Percentiles rank a stretch among this genome's conserved stretches.
These are phyloP conservation scores for Hesperophylax magnus DNA, from an alignment of 1,140 invertebrate species.

Conservation along the genomic window DNA sequence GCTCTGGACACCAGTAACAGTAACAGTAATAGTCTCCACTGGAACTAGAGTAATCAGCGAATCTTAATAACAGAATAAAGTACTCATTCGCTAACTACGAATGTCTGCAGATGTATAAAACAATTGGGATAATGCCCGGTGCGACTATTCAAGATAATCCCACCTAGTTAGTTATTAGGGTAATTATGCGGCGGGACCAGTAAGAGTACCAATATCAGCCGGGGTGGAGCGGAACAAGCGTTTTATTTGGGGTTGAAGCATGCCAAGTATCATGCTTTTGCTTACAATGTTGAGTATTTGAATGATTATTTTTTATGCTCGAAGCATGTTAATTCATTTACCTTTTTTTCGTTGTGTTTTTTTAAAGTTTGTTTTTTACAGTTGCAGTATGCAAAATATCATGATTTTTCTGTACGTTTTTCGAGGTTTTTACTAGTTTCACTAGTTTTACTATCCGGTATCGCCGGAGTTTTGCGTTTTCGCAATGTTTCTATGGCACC, in stretches of 20 bases:
- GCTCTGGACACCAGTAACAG: neutral
- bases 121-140: conserved; percentile 31
- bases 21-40: conserved; percentile 1
- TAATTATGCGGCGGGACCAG: neutral
- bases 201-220: neutral
- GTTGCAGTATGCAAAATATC: too few species aligned
- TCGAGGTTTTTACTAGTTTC: too few species aligned
- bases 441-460: too few species aligned
- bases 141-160: neutral
- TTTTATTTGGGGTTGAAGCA: neutral
- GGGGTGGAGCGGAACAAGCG: too few species aligned
- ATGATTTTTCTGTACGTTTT: too few species aligned
- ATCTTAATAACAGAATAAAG: conserved; percentile 44
- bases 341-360: too few species aligned
- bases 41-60: conserved; percentile 35
- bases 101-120: neutral
- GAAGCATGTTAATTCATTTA: too few species aligned
- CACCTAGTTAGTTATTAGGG: conserved; percentile 34
- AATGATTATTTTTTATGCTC: too few species aligned
- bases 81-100: conserved; percentile 6
- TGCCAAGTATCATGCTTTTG: neutral
- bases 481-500: too few species aligned
- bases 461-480: too few species aligned
- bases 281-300: too few species aligned
- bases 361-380: too few species aligned